Evolutionary conservation across 2,888 invertebrate genomes (phyloP).

Genomic region (Eupithecia vulgata): DNA sequence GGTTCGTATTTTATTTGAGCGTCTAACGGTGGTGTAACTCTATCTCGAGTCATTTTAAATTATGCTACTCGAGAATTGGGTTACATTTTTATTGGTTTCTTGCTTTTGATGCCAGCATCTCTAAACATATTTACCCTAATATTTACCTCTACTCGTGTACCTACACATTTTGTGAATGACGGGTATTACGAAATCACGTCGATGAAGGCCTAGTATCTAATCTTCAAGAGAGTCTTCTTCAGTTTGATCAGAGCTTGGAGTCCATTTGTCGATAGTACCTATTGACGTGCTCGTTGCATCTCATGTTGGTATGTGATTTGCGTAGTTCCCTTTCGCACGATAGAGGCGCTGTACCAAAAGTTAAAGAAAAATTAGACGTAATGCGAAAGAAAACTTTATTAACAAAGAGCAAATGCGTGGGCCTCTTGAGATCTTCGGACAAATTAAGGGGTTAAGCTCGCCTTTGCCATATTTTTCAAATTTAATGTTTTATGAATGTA

Average conservation of each 20-base stretch:
- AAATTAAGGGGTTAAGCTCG: too few relatives aligned
- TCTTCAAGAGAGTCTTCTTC: not conserved
- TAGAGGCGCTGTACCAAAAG: too few relatives aligned
- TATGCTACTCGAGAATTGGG: constrained; percentile 16
- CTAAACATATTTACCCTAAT: not conserved
- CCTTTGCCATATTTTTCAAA: too few relatives aligned
- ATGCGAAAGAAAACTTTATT: too few relatives aligned
- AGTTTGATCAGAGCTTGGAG: too few relatives aligned
- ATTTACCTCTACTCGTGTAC: not conserved
- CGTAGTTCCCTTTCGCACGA: too few relatives aligned
- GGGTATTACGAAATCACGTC: not conserved
- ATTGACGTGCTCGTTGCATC: too few relatives aligned
- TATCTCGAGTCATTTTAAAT: constrained; percentile 19
- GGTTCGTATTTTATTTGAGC: constrained; percentile 31
- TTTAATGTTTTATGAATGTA: too few relatives aligned
- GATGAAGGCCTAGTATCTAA: not conserved
- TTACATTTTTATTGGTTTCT: constrained; percentile 8
- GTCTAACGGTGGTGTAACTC: constrained; percentile 26
- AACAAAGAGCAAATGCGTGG: too few relatives aligned
- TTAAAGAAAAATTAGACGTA: too few relatives aligned
- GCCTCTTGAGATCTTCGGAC: too few relatives aligned
- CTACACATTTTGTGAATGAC: not conserved
- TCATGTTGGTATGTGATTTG: too few relatives aligned
- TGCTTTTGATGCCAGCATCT: not conserved
- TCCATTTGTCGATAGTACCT: not conserved